These are phyloP conservation scores for Eupithecia subumbrata DNA, from an alignment of 2,888 invertebrate genomes.

Conservation along the genomic window DNA sequence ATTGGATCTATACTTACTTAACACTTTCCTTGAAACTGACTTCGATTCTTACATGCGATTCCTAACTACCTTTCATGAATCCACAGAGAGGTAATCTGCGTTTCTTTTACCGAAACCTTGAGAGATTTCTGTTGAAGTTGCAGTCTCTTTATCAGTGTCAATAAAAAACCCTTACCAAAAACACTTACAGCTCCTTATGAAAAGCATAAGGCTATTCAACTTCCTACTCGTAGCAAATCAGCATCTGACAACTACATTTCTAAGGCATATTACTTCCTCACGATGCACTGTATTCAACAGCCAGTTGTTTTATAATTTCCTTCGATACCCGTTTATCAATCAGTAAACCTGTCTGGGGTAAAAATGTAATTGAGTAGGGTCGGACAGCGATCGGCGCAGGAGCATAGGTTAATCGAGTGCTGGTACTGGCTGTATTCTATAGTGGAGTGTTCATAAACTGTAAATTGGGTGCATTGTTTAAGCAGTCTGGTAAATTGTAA, in stretches of 20 bases:
- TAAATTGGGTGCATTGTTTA: slow-evolving; percentile 1
- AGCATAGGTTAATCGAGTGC: slow-evolving; percentile 75
- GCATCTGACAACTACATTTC: slow-evolving; percentile 13
- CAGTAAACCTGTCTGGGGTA: slow-evolving; percentile 60
- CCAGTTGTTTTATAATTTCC: slow-evolving; percentile 16
- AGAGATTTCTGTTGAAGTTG: not conserved
- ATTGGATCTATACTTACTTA: not conserved
- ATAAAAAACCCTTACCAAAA: not conserved
- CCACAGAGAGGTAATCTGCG: not conserved
- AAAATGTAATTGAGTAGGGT: slow-evolving; percentile 72
- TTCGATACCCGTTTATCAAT: slow-evolving; percentile 60
- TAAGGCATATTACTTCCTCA: slow-evolving; percentile 12
- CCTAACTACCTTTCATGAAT: not conserved
- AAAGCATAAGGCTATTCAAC: not conserved
- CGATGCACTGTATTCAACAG: slow-evolving; percentile 4
- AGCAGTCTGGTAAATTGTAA: not conserved
- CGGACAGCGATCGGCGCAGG: slow-evolving; percentile 63
- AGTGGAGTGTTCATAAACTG: not conserved
- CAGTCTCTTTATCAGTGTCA: not conserved
- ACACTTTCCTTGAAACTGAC: not conserved
- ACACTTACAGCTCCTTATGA: not conserved
- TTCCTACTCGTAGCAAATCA: slow-evolving; percentile 6
- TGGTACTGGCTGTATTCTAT: not conserved
- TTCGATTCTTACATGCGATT: not conserved
- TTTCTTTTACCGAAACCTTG: not conserved